Evolutionary conservation across 1,140 invertebrate genomes (phyloP), one percentile per base, ranked within the genome.

Genomic region (Nixonia krombeini): DNA sequence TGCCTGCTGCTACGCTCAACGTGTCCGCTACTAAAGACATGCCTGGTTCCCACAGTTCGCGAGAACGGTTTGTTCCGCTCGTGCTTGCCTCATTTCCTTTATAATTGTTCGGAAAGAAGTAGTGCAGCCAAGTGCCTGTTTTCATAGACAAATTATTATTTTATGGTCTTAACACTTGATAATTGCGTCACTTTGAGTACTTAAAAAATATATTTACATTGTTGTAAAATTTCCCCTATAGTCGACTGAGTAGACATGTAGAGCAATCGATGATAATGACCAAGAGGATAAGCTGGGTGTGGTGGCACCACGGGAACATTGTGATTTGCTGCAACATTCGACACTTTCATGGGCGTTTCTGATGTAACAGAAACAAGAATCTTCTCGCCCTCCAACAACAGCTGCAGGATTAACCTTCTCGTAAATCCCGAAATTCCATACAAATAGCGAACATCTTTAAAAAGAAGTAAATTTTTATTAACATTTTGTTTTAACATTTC

Each of bases 381-480:
- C 67, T 93, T 94, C 80, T 96, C 94, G 76, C 92, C 93, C 73
- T 96, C 94, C 29, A 97, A 83, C 10, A 96, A 85, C 16, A 96
- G 85, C 76, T 96, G 94, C 5, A 96, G 83, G 44, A 97, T 90
- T 17, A 97, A 83, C 51, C 94, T 89, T 13, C 95, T 88, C 7
- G 94, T 94, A 79, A 97, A 96, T 7, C 94, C 94, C 8, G 93
- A 94, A 63, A 96, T 92, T 4, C 89, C 89, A 40, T 88, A 87
- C 1, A 88, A 79, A 71, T 87, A 87, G 58, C 81, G 75, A 2
- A 85, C 76, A 73, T 86, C 86, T n/a, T n/a, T 86, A 52, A 4
- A 45, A 51, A 42, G 3, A 16, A 45, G 38, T 9, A 47, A 49
- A 58, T 26, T 13, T 10, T 35, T 35, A 35, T 3, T 6, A 35